Conservation (phyloP, 2,113 vertebrate species). For the Pungitius pungitius region DNA sequence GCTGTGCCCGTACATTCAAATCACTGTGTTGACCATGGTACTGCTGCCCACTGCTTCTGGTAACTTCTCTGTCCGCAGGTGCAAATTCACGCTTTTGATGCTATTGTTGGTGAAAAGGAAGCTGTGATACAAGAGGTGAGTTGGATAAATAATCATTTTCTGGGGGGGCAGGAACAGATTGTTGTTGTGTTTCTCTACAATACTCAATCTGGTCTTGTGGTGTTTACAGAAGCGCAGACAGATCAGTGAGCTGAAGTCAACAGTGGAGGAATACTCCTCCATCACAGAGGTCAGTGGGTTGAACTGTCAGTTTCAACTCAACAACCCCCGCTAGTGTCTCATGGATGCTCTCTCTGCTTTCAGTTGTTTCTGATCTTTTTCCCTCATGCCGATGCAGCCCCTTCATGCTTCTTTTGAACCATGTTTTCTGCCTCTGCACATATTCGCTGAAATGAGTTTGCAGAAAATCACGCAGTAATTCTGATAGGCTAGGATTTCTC, state of each 20-base stretch:
- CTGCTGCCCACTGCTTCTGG: neutral
- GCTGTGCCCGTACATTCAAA: neutral
- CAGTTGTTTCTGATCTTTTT: neutral
- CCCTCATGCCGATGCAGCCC: neutral
- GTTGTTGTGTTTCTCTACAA: neutral
- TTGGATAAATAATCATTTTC: too few species aligned
- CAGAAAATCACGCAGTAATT: neutral
- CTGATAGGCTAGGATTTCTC: neutral
- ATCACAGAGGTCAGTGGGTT: conserved; percentile 84
- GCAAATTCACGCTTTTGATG: conserved; percentile 83
- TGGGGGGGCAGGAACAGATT: too few species aligned
- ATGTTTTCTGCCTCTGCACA: neutral
- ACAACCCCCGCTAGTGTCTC: neutral
- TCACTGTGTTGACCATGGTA: neutral
- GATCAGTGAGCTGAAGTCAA: conserved; percentile 84
- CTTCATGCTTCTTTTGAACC: neutral
- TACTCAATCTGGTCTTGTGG: neutral
- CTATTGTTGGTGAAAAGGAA: conserved; percentile 80
- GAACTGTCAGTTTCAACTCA: neutral
- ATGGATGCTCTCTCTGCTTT: neutral
- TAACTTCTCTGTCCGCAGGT: conserved; percentile 70
- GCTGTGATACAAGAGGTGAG: conserved; percentile 83
- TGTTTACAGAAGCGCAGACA: conserved; percentile 84
- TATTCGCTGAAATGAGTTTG: neutral
- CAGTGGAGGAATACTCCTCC: conserved; percentile 83